Conservation (phyloP, 2,888 invertebrate species). For the Carpatolechia fugitivella region DNA sequence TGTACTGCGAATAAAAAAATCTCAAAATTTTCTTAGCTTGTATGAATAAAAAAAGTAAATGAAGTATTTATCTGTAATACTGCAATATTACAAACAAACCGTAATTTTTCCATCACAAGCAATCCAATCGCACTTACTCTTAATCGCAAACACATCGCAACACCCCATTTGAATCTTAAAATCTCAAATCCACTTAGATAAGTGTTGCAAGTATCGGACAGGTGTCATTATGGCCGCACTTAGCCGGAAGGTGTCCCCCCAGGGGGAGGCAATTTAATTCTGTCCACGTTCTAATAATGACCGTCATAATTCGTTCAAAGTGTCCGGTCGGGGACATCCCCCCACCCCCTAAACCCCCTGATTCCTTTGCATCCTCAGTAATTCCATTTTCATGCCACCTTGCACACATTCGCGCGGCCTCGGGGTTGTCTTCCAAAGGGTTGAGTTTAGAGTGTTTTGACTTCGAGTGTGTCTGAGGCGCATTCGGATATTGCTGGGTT, state of each 20-base stretch:
- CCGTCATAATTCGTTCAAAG: constrained; percentile 82
- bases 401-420: constrained; percentile 68
- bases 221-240: constrained; percentile 77
- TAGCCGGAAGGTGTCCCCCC: constrained; percentile 60
- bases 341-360: constrained; percentile 55
- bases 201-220: constrained; percentile 70
- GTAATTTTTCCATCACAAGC: not conserved
- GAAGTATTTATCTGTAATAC: too few relatives aligned
- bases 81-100: too few relatives aligned
- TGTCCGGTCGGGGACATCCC: constrained; percentile 79
- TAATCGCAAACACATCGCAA: not conserved
- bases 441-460: constrained; percentile 9
- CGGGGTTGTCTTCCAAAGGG: constrained; percentile 35
- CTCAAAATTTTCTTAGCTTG: not conserved
- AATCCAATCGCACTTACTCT: not conserved
- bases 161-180: constrained; percentile 10
- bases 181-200: constrained; percentile 41
- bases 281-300: constrained; percentile 82
- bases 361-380: constrained; percentile 78
- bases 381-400: constrained; percentile 78
- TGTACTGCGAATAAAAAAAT: too few relatives aligned
- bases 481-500: not conserved
- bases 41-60: not conserved
- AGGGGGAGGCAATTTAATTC: constrained; percentile 79
- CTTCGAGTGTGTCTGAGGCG: constrained; percentile 6